A percentile compares a stretch with the other conserved stretches of the same genome.
Evolutionary conservation across 2,888 invertebrate species (phyloP).

Genomic region (Drosophila paucipuncta): DNA sequence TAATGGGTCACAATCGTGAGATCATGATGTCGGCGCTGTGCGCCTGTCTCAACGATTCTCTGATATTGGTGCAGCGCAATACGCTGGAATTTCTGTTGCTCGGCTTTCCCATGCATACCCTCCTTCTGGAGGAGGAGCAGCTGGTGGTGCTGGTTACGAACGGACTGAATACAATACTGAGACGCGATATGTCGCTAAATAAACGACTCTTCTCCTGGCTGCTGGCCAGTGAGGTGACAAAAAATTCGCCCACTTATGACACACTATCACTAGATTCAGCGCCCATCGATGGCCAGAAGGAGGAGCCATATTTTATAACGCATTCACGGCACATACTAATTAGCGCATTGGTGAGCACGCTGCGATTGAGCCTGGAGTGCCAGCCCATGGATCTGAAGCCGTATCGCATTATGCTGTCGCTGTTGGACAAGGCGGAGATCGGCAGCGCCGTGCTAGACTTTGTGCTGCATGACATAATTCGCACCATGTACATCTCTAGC

Average conservation of each 20-base stretch:
- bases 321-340: slow-evolving; percentile 90
- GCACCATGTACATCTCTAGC: slow-evolving; percentile 87
- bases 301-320: slow-evolving; percentile 88
- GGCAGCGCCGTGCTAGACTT: slow-evolving; percentile 92
- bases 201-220: slow-evolving; percentile 94
- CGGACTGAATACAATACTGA: slow-evolving; percentile 90
- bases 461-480: slow-evolving; percentile 92
- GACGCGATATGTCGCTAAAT: slow-evolving; percentile 96
- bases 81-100: slow-evolving; percentile 92
- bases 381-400: slow-evolving; percentile 88
- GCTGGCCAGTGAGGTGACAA: slow-evolving; percentile 89
- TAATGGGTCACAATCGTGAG: slow-evolving; percentile 94
- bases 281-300: slow-evolving; percentile 48
- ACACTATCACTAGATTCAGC: slow-evolving; percentile 69
- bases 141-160: slow-evolving; percentile 91
- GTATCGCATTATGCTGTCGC: slow-evolving; percentile 92
- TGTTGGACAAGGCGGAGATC: slow-evolving; percentile 95
- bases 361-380: slow-evolving; percentile 87
- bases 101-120: slow-evolving; percentile 94
- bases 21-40: slow-evolving; percentile 93
- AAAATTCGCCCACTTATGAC: slow-evolving; percentile 85
- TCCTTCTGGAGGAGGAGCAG: slow-evolving; percentile 89
- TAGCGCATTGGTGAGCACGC: slow-evolving; percentile 88
- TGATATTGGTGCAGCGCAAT: slow-evolving; percentile 93
- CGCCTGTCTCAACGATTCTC: slow-evolving; percentile 91